Evolutionary conservation across 2,113 vertebrate species (phyloP).

Genomic region (Alouatta palliata): DNA sequence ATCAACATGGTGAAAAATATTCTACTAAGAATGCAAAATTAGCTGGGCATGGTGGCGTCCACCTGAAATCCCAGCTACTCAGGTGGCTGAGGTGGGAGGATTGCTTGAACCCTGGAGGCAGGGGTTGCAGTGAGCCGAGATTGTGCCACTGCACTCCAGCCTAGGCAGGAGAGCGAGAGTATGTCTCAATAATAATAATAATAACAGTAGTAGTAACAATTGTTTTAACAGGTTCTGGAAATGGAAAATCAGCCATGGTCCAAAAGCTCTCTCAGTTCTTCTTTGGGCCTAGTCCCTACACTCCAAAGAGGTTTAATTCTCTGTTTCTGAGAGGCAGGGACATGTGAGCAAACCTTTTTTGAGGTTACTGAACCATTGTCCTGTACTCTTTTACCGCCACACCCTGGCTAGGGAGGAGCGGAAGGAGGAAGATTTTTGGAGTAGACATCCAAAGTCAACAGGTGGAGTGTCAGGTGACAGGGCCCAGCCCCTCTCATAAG

Average conservation of each 20-base stretch:
- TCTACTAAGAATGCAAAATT: too few species aligned
- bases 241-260: neutral
- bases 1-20: too few species aligned
- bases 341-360: neutral
- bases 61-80: too few species aligned
- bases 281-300: neutral
- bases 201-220: too few species aligned
- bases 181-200: too few species aligned
- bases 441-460: constrained; percentile 72
- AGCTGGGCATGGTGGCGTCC: too few species aligned
- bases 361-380: constrained; percentile 24
- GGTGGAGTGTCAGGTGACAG: constrained; percentile 38
- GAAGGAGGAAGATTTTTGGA: constrained; percentile 60
- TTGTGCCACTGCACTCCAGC: too few species aligned
- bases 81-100: too few species aligned
- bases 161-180: too few species aligned
- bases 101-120: too few species aligned
- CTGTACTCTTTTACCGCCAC: neutral
- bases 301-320: neutral
- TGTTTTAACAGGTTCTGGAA: neutral
- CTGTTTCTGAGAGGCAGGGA: neutral
- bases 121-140: too few species aligned
- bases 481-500: constrained; percentile 49
- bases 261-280: neutral
- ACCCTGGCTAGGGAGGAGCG: neutral